Base-by-base conservation (phyloP, 2,113 vertebrate species). In the Mormyrus iriodes region DNA sequence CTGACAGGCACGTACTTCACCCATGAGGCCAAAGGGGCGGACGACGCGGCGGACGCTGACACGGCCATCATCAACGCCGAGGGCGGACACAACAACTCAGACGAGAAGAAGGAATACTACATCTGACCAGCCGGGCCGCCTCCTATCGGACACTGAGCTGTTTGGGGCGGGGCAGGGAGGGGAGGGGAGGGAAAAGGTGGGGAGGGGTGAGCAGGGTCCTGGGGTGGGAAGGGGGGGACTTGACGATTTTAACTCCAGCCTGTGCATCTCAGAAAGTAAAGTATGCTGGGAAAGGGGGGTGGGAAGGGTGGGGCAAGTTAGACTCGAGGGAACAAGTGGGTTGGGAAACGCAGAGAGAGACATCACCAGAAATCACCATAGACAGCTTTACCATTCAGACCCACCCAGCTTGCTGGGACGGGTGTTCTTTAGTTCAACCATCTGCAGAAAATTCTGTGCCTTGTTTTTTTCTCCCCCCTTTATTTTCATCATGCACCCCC, bases 81-180 rank as follows among this genome's bases (percentile, higher is more conserved):
- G 93, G 98, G 98, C 17, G 98, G 98, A 93, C 98, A 99, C 94
- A 99, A 96, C 97, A 99, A 98, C 96, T 97, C 98, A 0, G 98
- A 99, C 49, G 98, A 99, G 94, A 99, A 99, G 96, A 99, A 99
- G 94, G 98, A 99, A 95, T 99, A 99, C 95, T 99, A 99, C 96
- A 99, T 99, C 96, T 99, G 97, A 97, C 93, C 93, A 95, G 94
- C 94, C 94, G 93, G 61, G 61, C n/a, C 94, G 92, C 94, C 94
- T 89, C 93, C 91, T 93, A 15, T 93, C 90, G 94, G 95, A 95
- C 92, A 86, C 94, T 90, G 91, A 42, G 92, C 53, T 44, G 61
- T 79, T 88, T 65, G 85, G 92, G 53, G 49, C 92, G 90, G 88
- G 42, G 19, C 3, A 85, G 85, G 88, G 92, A 89, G 89, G 92